Percentiles rank a stretch among this genome's conserved stretches.
These are phyloP conservation scores for Plagodis pulveraria DNA, from an alignment of 2,888 invertebrate genomes.

Conservation along the genomic window DNA sequence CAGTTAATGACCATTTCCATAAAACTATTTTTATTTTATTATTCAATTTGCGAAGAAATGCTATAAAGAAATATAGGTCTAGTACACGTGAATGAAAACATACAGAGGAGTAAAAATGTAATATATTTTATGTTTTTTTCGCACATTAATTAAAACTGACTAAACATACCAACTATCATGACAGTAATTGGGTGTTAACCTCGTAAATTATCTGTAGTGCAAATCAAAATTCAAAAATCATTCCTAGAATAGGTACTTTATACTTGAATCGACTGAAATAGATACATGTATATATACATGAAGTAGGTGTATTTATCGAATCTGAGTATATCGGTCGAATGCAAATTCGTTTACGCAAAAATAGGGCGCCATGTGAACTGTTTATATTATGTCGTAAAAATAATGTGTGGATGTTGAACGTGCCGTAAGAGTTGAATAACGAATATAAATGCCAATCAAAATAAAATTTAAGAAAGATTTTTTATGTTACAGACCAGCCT, in stretches of 20 bases:
- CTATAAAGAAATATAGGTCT: constrained; percentile 18
- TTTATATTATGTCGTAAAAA: constrained; percentile 43
- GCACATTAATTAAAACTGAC: background rate
- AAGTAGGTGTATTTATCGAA: constrained; percentile 29
- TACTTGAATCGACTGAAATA: constrained; percentile 56
- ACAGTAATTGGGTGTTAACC: constrained; percentile 58
- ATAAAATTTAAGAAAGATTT: constrained; percentile 17
- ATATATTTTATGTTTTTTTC: background rate
- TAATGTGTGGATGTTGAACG: constrained; percentile 29
- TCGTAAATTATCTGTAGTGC: constrained; percentile 40
- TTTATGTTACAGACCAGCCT: constrained; percentile 17
- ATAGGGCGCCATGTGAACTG: constrained; percentile 42
- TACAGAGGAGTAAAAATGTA: constrained; percentile 1
- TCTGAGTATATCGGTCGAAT: constrained; percentile 30
- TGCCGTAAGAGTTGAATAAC: constrained; percentile 30
- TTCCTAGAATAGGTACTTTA: constrained; percentile 49
- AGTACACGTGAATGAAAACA: constrained; percentile 7
- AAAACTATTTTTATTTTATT: constrained; percentile 15
- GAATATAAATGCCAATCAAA: constrained; percentile 20
- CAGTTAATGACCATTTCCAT: constrained; percentile 7
- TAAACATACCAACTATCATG: constrained; percentile 1
- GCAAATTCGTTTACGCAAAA: constrained; percentile 43
- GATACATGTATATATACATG: constrained; percentile 32
- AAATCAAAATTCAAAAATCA: constrained; percentile 40
- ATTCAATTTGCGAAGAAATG: constrained; percentile 13